Conservation (phyloP, 2,113 vertebrate genomes). For the Crotophaga sulcirostris region DNA sequence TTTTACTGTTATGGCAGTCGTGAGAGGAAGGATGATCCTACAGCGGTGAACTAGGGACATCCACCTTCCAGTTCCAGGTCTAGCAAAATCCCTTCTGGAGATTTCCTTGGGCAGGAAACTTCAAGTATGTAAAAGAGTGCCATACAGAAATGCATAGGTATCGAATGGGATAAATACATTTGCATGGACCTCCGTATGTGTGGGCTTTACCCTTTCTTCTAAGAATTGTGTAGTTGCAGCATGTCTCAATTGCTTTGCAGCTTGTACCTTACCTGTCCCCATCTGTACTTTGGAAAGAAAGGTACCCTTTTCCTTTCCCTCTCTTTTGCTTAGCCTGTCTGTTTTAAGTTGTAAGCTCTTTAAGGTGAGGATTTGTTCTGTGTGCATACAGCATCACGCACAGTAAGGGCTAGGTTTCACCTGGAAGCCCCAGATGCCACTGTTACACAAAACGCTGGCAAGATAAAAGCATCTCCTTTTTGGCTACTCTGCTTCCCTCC, state of each 20-base stretch:
- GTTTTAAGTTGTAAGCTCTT: not conserved
- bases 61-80: not conserved
- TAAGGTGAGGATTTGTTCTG: not conserved
- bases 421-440: not conserved
- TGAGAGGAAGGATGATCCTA: not conserved
- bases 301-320: not conserved
- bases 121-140: not conserved
- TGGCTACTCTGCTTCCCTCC: not conserved
- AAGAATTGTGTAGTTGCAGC: not conserved
- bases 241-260: not conserved
- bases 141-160: not conserved
- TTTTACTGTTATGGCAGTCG: not conserved
- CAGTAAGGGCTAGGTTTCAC: not conserved
- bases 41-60: not conserved
- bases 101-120: not conserved
- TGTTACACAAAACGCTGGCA: not conserved
- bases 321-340: not conserved
- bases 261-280: not conserved
- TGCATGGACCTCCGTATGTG: not conserved
- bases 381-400: not conserved
- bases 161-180: not conserved
- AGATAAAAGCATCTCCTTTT: not conserved
- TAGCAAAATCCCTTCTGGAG: not conserved
- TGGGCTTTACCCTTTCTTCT: not conserved
- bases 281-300: not conserved